Evolutionary conservation across 2,113 vertebrate genomes (phyloP).

Genomic region (Aleadryas rufinucha): DNA sequence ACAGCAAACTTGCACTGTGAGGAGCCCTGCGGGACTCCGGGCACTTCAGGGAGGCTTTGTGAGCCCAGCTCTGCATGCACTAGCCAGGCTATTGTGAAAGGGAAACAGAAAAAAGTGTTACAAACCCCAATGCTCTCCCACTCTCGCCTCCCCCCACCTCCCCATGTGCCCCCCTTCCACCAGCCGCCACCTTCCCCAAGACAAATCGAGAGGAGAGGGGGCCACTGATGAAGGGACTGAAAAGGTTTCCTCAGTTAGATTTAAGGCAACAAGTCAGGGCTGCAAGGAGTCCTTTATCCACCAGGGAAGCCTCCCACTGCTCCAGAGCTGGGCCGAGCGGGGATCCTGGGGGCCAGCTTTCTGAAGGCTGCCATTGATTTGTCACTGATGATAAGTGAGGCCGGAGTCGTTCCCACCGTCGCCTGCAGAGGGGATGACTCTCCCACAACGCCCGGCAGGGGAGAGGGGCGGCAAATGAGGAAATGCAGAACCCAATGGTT

Average conservation of each 20-base stretch:
- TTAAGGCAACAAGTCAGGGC: slow-evolving; percentile 70
- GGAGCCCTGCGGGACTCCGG: slow-evolving; percentile 64
- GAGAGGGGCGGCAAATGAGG: slow-evolving; percentile 12
- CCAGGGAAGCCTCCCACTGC: slow-evolving; percentile 70
- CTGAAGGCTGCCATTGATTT: slow-evolving; percentile 77
- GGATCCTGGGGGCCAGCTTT: slow-evolving; percentile 73
- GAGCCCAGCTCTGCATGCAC: slow-evolving; percentile 46
- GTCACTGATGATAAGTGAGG: slow-evolving; percentile 77
- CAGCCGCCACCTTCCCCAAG: slow-evolving; percentile 32
- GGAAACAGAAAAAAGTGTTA: slow-evolving; percentile 53
- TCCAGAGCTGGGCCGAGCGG: slow-evolving; percentile 51
- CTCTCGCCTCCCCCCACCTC: background rate
- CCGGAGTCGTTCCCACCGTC: slow-evolving; percentile 77
- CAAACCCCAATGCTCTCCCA: slow-evolving; percentile 42
- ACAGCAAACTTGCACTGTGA: slow-evolving; percentile 61
- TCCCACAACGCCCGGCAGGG: slow-evolving; percentile 76
- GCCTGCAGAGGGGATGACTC: slow-evolving; percentile 72
- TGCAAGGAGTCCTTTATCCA: slow-evolving; percentile 64
- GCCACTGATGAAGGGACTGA: slow-evolving; percentile 19
- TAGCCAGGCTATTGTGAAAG: slow-evolving; percentile 58
- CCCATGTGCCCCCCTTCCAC: background rate
- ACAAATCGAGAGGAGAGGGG: slow-evolving; percentile 31
- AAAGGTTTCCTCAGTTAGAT: slow-evolving; percentile 58
- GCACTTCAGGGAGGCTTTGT: slow-evolving; percentile 59
- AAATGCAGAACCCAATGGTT: slow-evolving; percentile 51